Conservation (phyloP, 2,113 vertebrate species). For the Calyptommatus sinebrachiatus region DNA sequence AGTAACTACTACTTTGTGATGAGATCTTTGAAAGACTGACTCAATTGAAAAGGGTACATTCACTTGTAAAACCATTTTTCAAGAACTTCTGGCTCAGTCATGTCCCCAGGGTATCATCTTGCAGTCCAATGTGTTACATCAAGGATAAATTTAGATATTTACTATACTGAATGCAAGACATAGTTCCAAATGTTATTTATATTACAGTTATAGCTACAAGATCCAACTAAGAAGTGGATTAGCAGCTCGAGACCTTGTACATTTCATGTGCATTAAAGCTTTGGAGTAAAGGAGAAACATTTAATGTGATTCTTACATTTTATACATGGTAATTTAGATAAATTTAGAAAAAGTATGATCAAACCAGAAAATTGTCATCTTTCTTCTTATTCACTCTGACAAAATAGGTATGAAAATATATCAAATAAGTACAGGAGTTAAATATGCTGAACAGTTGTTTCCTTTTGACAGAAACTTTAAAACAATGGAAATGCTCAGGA, state of each 20-base stretch:
- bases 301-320: background rate
- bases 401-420: no score
- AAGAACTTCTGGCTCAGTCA: slow-evolving; percentile 39
- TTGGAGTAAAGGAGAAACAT: background rate
- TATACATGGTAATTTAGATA: background rate
- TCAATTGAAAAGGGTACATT: slow-evolving; percentile 52
- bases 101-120: slow-evolving; percentile 38
- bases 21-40: slow-evolving; percentile 52
- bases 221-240: slow-evolving; percentile 2
- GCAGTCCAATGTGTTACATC: slow-evolving; percentile 44
- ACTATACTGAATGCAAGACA: background rate
- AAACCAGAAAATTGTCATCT: background rate
- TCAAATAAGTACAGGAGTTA: background rate
- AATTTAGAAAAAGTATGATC: background rate
- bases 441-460: no score
- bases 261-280: background rate
- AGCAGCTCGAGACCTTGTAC: background rate
- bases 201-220: slow-evolving; percentile 18
- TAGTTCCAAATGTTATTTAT: slow-evolving; percentile 23
- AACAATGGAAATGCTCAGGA: no score
- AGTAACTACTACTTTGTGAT: slow-evolving; percentile 55
- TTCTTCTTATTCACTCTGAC: background rate
- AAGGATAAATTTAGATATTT: slow-evolving; percentile 42
- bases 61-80: slow-evolving; percentile 47
- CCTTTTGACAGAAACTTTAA: no score